Evolutionary conservation across 2,113 vertebrate species (phyloP).

Genomic region (Indicator maculatus): DNA sequence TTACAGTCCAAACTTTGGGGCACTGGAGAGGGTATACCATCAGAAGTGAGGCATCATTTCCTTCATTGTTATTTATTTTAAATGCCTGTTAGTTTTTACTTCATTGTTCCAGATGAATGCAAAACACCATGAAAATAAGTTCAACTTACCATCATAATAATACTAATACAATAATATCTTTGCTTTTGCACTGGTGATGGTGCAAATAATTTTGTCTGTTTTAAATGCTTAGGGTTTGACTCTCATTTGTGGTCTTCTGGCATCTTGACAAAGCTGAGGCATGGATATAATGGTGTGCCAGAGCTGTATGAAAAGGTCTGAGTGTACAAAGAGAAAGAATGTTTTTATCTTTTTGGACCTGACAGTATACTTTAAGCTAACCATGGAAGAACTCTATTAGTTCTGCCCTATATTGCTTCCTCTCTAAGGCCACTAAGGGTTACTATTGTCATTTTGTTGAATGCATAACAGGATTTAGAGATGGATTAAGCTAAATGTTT

Average conservation of each 20-base stretch:
- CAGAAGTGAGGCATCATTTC: not conserved
- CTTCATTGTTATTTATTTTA: not conserved
- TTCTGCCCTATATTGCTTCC: not conserved
- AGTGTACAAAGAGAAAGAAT: not conserved
- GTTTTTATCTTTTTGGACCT: not conserved
- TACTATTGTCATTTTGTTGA: not conserved
- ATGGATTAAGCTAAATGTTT: conserved; percentile 19
- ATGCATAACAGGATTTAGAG: conserved; percentile 16
- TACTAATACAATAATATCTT: not conserved
- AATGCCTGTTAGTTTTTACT: not conserved
- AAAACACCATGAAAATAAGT: not conserved
- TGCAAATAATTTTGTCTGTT: not conserved
- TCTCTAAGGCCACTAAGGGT: not conserved
- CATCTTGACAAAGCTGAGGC: not conserved
- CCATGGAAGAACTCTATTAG: not conserved
- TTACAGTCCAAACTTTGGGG: not conserved
- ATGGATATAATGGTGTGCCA: not conserved
- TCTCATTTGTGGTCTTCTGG: not conserved
- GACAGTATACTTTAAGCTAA: not conserved
- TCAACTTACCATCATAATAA: not conserved
- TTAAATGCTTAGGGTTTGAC: not conserved
- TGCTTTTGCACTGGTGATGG: not conserved
- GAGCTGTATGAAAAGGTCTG: not conserved
- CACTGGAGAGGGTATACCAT: not conserved
- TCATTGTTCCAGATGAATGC: not conserved